phyloP scores from a whole-genome alignment of 2,888 invertebrate genomes.

The Eledona agricola region DNA sequence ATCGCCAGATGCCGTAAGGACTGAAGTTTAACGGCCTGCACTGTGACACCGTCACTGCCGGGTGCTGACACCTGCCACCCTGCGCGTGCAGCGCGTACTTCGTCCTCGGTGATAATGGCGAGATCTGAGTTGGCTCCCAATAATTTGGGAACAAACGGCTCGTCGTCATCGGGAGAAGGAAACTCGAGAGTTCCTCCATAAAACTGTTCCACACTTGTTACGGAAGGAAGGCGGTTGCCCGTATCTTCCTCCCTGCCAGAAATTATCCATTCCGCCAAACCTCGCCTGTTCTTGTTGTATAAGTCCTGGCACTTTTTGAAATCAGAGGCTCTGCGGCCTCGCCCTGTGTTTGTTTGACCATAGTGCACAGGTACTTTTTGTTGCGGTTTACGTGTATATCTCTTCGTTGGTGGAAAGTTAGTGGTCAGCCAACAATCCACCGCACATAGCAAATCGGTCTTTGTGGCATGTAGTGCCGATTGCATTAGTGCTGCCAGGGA shows the following conservation, averaged over 20 bases:
- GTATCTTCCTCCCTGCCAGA: constrained; percentile 14
- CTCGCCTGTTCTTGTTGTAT: constrained; percentile 20
- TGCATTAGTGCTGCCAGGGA: too few relatives aligned
- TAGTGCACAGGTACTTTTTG: too few relatives aligned
- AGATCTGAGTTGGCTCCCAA: neutral
- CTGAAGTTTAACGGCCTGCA: neutral
- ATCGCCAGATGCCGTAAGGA: constrained; percentile 8
- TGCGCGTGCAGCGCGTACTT: constrained; percentile 5
- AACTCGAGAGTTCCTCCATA: constrained; percentile 25
- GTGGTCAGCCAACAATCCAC: too few relatives aligned
- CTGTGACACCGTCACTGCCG: constrained; percentile 7
- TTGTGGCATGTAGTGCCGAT: too few relatives aligned
- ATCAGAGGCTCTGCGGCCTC: constrained; percentile 12
- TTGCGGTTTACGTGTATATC: too few relatives aligned
- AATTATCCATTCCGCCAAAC: constrained; percentile 28
- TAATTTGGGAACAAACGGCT: neutral
- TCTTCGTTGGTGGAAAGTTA: too few relatives aligned
- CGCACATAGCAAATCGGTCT: too few relatives aligned
- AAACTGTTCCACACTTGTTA: constrained; percentile 13
- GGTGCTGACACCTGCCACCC: constrained; percentile 8
- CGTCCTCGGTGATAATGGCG: constrained; percentile 4
- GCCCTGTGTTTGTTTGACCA: constrained; percentile 2
- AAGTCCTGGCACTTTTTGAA: constrained; percentile 41
- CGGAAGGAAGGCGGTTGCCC: constrained; percentile 5
- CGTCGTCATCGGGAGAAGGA: constrained; percentile 13